A percentile compares a stretch with the other conserved stretches of the same genome.
Conservation (phyloP, 2,797 vertebrate species). For the Pangasius macronema region DNA sequence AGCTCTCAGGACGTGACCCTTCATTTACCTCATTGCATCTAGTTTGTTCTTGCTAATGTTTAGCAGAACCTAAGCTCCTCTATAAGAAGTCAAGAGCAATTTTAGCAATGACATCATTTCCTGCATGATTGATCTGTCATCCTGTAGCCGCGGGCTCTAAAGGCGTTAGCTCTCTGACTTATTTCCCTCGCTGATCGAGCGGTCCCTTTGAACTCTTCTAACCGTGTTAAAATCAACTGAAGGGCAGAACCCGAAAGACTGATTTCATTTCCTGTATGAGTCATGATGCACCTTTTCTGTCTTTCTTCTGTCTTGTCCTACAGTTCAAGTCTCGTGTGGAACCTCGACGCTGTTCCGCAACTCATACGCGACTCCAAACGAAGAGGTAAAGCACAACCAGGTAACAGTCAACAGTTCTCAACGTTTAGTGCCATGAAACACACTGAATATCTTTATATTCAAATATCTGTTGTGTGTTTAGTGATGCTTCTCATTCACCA, state of each 20-base stretch:
- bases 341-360: conserved; percentile 96
- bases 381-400: conserved; percentile 97
- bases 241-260: neutral
- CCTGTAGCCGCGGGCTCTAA: conserved; percentile 14
- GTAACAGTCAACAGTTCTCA: conserved; percentile 63
- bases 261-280: neutral
- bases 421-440: neutral
- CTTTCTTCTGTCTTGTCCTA: conserved; percentile 28
- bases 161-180: conserved; percentile 12
- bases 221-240: neutral
- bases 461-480: no score
- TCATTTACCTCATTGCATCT: neutral
- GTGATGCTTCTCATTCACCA: neutral
- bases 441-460: neutral
- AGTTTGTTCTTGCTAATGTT: neutral
- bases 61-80: neutral
- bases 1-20: neutral
- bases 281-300: neutral
- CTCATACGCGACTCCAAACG: conserved; percentile 89
- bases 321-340: conserved; percentile 89
- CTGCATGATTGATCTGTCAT: neutral
- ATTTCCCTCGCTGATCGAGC: neutral
- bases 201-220: conserved; percentile 18
- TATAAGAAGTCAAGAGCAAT: neutral
- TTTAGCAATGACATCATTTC: conserved; percentile 16